Evolutionary conservation across 2,113 vertebrate genomes (phyloP).

Genomic region (Butorides virescens): DNA sequence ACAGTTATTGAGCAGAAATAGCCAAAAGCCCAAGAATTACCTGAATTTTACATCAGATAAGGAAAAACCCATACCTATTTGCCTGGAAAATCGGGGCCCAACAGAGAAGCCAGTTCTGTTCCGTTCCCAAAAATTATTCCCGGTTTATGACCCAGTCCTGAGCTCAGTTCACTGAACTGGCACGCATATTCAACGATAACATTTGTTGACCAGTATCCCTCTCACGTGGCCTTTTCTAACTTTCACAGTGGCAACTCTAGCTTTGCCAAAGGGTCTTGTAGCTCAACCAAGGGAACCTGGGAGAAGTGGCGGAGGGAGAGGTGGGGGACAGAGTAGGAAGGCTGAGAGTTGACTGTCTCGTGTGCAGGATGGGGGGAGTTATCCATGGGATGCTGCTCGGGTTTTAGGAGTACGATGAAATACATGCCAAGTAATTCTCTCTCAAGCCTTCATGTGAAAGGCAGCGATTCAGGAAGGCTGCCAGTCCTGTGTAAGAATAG

Average conservation of each 20-base stretch:
- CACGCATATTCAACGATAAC: rapidly evolving
- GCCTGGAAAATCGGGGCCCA: background rate
- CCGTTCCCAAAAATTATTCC: background rate
- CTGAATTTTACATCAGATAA: background rate
- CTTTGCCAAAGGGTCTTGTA: background rate
- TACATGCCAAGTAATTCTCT: background rate
- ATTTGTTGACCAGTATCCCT: background rate
- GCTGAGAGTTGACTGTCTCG: background rate
- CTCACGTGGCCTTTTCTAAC: background rate
- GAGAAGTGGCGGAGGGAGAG: background rate
- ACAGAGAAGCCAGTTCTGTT: background rate
- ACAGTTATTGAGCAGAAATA: background rate
- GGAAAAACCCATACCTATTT: background rate
- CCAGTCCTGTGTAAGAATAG: background rate
- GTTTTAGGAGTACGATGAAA: background rate
- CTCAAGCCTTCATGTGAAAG: background rate
- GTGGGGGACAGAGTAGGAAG: background rate
- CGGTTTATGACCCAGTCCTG: background rate
- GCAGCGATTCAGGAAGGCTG: background rate
- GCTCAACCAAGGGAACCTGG: background rate
- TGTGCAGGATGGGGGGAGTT: background rate
- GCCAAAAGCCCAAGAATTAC: background rate
- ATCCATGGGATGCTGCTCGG: background rate
- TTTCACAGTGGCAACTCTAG: background rate
- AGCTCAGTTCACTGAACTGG: background rate